phyloP scores from a whole-genome alignment of 2,797 vertebrate species.

The Tokudaia muenninki region DNA sequence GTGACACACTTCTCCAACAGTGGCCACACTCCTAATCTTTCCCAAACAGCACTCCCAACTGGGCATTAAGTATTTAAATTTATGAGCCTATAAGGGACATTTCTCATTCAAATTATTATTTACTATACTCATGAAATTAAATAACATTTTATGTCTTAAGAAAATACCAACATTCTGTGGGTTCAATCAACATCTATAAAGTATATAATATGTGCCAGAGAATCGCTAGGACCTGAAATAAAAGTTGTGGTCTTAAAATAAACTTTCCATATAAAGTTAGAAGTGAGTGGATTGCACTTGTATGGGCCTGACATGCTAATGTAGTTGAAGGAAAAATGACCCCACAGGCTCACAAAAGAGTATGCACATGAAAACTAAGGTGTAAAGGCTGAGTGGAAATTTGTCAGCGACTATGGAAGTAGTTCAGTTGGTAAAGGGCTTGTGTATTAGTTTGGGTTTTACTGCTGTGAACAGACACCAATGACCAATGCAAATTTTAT shows the following conservation, averaged over 20 bases:
- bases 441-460: too few species aligned
- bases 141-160: not conserved
- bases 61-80: not conserved
- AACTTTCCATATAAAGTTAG: not conserved
- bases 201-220: not conserved
- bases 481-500: too few species aligned
- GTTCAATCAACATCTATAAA: not conserved
- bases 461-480: too few species aligned
- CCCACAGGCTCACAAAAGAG: not conserved
- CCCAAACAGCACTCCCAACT: not conserved
- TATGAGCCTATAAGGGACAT: not conserved
- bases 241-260: not conserved
- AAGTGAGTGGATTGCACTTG: accelerated
- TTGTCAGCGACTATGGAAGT: not conserved
- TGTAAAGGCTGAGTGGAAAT: not conserved
- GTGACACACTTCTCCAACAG: too few species aligned
- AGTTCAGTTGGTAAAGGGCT: not conserved
- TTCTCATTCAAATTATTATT: not conserved
- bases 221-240: not conserved
- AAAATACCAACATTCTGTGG: not conserved
- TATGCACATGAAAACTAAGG: not conserved
- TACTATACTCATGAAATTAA: not conserved
- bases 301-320: not conserved
- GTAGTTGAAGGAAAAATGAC: not conserved
- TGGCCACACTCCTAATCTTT: not conserved